A percentile compares a stretch with the other conserved stretches of the same genome.
phyloP scores from a whole-genome alignment of 2,888 invertebrate genomes.

The Ommatoiulus sabulosus region DNA sequence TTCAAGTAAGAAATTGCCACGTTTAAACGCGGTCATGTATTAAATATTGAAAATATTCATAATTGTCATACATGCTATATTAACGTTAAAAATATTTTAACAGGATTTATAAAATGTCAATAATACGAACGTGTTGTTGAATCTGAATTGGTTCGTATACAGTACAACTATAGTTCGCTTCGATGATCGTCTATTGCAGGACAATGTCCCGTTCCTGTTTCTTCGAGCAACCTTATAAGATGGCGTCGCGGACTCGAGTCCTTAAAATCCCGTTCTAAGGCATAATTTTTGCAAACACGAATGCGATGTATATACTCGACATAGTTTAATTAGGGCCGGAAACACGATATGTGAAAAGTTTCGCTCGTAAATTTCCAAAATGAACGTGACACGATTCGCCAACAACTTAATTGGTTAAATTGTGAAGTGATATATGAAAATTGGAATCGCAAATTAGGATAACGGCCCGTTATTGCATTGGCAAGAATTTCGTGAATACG shows the following conservation, averaged over 20 bases:
- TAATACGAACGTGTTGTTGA: no score
- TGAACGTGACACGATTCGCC: neutral
- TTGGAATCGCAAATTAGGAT: conserved; percentile 6
- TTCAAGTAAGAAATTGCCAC: no score
- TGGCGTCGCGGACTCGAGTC: neutral
- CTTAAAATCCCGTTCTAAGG: neutral
- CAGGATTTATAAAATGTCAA: no score
- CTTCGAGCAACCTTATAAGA: no score
- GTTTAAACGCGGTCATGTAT: no score
- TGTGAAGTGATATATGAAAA: neutral
- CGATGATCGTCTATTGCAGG: no score
- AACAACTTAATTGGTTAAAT: neutral
- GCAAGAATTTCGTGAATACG: conserved; percentile 4
- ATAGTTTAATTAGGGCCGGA: neutral
- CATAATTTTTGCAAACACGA: neutral
- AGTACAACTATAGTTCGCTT: no score
- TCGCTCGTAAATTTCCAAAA: neutral
- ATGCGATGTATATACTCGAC: neutral
- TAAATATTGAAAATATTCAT: no score
- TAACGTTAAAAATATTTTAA: no score
- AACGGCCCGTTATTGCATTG: conserved; percentile 8
- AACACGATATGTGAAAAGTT: conserved; percentile 4
- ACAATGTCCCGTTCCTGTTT: no score
- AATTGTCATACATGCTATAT: no score
- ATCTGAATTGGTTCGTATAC: no score